Evolutionary conservation across 2,888 invertebrate genomes (phyloP).

Genomic region (Nycteola revayana): DNA sequence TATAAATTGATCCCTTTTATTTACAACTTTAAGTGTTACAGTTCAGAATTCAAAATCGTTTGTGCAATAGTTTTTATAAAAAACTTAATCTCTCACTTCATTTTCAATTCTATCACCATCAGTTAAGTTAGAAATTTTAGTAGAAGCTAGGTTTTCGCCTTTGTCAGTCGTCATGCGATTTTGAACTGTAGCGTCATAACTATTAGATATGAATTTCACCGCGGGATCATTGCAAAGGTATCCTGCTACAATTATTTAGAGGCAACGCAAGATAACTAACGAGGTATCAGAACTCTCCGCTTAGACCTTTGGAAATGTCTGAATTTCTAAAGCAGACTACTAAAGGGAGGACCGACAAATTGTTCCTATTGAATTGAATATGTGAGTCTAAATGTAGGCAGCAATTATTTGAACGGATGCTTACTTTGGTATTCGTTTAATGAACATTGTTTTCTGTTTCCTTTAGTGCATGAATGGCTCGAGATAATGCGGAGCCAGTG

Average conservation of each 20-base stretch:
- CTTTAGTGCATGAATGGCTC: conserved; percentile 51
- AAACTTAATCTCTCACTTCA: conserved; percentile 36
- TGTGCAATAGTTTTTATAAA: conserved; percentile 24
- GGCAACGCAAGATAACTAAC: conserved; percentile 69
- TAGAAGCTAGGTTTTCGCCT: conserved; percentile 21
- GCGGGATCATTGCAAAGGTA: conserved; percentile 22
- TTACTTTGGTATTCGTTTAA: conserved; percentile 76
- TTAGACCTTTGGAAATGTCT: conserved; percentile 71
- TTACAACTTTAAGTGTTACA: conserved; percentile 27
- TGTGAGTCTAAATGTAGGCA: conserved; percentile 52
- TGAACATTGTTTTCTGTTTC: conserved; percentile 75
- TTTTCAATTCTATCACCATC: conserved; percentile 51
- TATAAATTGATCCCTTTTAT: conserved; percentile 16
- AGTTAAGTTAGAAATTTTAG: conserved; percentile 51
- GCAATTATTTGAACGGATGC: conserved; percentile 56
- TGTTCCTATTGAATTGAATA: conserved; percentile 69
- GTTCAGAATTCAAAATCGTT: conserved; percentile 24
- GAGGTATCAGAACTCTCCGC: conserved; percentile 68
- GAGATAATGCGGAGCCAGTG: conserved; percentile 56
- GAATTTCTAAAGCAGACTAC: conserved; percentile 52
- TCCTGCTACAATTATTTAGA: conserved; percentile 75
- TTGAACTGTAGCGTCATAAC: conserved; percentile 25
- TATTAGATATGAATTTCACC: conserved; percentile 28
- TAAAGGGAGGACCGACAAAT: conserved; percentile 73
- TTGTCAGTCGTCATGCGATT: conserved; percentile 13